These are phyloP conservation scores for Clarias gariepinus DNA, from an alignment of 2,113 vertebrate genomes.

Conservation along the genomic window DNA sequence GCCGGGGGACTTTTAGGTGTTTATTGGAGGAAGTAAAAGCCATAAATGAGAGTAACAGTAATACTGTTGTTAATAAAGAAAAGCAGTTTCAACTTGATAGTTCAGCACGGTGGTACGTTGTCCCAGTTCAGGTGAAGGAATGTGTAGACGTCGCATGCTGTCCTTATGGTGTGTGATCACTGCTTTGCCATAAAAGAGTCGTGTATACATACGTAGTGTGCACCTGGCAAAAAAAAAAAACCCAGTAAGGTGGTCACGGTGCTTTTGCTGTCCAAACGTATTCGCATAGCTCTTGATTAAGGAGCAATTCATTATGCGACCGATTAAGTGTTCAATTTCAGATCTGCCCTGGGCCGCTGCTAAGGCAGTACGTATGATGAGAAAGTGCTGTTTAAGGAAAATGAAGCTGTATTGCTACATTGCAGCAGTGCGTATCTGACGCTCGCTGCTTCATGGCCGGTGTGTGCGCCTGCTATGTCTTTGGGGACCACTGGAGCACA, in stretches of 20 bases:
- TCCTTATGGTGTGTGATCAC: not conserved
- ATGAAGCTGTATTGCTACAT: not conserved
- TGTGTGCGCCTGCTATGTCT: not conserved
- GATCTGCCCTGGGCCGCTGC: not conserved
- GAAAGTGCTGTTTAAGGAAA: not conserved
- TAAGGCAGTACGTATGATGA: not conserved
- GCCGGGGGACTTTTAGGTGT: not conserved
- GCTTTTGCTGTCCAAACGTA: not conserved
- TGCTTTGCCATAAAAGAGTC: not conserved
- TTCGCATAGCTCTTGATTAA: constrained; percentile 12
- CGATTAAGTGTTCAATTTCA: constrained; percentile 19
- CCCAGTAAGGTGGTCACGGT: not conserved
- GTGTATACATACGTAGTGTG: constrained; percentile 35
- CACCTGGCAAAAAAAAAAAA: not conserved
- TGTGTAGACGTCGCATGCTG: not conserved
- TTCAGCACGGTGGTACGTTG: not conserved
- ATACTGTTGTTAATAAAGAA: not conserved
- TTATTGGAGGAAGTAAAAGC: not conserved
- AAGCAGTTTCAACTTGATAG: not conserved
- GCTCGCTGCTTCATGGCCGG: not conserved
- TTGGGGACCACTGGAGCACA: not conserved
- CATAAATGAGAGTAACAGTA: not conserved
- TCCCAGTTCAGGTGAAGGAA: not conserved
- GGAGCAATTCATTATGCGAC: constrained; percentile 23
- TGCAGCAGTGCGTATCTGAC: constrained; percentile 6